Percentiles rank a stretch among this genome's conserved stretches.
phyloP scores from a whole-genome alignment of 2,113 vertebrate species.

The Dasypus novemcinctus region DNA sequence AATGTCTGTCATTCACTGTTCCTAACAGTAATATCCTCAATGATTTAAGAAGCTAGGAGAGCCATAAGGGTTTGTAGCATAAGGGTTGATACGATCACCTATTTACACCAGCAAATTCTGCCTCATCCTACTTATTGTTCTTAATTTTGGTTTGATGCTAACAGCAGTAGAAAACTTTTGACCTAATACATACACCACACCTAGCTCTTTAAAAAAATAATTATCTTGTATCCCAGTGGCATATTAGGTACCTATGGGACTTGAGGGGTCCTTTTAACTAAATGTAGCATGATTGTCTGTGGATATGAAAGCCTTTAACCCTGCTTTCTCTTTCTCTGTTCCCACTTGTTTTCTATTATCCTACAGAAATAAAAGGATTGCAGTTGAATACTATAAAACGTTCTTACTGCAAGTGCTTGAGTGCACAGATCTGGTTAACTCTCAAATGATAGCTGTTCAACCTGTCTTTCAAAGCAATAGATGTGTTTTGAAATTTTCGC shows the following conservation, averaged over 20 bases:
- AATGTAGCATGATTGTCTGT: background rate
- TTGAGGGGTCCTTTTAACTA: background rate
- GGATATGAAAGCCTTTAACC: background rate
- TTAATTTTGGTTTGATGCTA: background rate
- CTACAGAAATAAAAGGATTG: background rate
- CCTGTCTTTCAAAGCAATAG: background rate
- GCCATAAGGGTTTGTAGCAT: background rate
- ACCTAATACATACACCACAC: background rate
- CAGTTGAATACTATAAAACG: background rate
- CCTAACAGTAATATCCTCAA: slow-evolving; percentile 24
- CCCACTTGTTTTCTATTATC: background rate
- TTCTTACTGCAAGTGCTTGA: background rate
- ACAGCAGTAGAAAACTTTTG: background rate
- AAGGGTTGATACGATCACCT: background rate
- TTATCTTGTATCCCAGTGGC: background rate
- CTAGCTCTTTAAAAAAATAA: background rate
- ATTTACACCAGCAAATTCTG: slow-evolving; percentile 12
- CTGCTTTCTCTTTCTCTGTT: background rate
- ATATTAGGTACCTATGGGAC: background rate
- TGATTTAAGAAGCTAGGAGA: slow-evolving; percentile 59
- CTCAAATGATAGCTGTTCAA: background rate
- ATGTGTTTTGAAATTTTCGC: slow-evolving; percentile 48
- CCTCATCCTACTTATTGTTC: background rate
- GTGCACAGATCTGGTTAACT: background rate
- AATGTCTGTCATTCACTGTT: background rate